Percentiles rank a stretch among this genome's conserved stretches.
Conservation (phyloP, 1,140 invertebrate genomes). For the Hyphantria cunea region DNA sequence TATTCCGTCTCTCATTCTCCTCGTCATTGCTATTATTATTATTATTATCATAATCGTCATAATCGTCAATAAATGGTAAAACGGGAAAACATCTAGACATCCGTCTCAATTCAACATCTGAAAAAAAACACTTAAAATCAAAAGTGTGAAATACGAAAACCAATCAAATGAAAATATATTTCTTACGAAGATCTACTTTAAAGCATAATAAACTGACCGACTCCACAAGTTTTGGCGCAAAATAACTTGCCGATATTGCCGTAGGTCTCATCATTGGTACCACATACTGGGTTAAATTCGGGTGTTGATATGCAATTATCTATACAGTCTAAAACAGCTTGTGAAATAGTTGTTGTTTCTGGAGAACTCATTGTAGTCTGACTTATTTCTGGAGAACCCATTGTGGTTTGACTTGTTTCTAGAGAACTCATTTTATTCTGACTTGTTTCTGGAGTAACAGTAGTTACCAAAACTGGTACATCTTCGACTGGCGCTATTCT, state of each 20-base stretch:
- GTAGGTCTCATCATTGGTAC: slow-evolving; percentile 84
- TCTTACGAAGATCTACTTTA: not conserved
- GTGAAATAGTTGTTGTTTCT: slow-evolving; percentile 2
- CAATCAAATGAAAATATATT: too few species aligned
- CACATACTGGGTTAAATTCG: slow-evolving; percentile 87
- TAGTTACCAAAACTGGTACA: not conserved
- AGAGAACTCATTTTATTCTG: not conserved
- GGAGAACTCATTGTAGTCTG: not conserved
- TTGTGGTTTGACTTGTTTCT: not conserved
- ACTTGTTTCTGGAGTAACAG: not conserved
- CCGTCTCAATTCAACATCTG: too few species aligned
- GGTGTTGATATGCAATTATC: slow-evolving; percentile 74
- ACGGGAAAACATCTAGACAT: too few species aligned
- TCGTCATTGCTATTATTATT: too few species aligned
- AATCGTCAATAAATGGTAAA: too few species aligned
- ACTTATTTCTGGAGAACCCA: not conserved
- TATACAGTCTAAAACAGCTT: slow-evolving; percentile 51
- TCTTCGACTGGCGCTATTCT: too few species aligned
- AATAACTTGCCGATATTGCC: slow-evolving; percentile 82
- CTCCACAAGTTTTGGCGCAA: slow-evolving; percentile 68
- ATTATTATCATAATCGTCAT: too few species aligned
- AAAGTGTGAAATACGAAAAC: too few species aligned
- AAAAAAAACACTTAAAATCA: too few species aligned
- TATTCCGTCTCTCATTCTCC: too few species aligned
- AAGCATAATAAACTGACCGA: slow-evolving; percentile 18